Evolutionary conservation across 2,888 invertebrate species (phyloP).

Genomic region (Brenthis ino): DNA sequence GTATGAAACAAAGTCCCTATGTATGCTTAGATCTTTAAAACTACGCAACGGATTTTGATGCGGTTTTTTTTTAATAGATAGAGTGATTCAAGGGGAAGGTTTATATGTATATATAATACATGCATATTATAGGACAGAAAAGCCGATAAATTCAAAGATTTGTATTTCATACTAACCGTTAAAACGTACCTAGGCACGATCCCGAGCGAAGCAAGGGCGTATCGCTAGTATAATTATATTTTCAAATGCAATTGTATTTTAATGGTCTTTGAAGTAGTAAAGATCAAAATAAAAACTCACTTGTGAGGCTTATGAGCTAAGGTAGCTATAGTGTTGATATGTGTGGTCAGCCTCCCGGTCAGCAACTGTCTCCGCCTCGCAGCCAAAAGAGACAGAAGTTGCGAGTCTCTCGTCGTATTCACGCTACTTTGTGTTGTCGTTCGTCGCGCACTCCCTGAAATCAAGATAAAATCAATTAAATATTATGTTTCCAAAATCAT

Average conservation of each 20-base stretch:
- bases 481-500: background rate
- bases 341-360: constrained; percentile 77
- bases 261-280: background rate
- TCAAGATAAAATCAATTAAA: constrained; percentile 25
- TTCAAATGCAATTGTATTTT: background rate
- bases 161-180: too few species aligned
- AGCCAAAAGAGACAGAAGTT: constrained; percentile 82
- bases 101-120: too few species aligned
- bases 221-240: background rate
- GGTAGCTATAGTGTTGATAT: constrained; percentile 71
- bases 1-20: too few species aligned
- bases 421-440: constrained; percentile 63
- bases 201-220: too few species aligned
- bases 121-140: too few species aligned
- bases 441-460: constrained; percentile 66
- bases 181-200: too few species aligned
- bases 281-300: constrained; percentile 46
- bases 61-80: too few species aligned
- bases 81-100: too few species aligned
- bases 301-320: constrained; percentile 73
- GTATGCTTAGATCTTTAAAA: too few species aligned
- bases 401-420: constrained; percentile 80
- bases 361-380: constrained; percentile 84
- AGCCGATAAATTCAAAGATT: too few species aligned
- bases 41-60: too few species aligned